A percentile compares a stretch with the other conserved stretches of the same genome.
Conservation (phyloP, 2,888 invertebrate species). For the Sminthurinus aureus region DNA sequence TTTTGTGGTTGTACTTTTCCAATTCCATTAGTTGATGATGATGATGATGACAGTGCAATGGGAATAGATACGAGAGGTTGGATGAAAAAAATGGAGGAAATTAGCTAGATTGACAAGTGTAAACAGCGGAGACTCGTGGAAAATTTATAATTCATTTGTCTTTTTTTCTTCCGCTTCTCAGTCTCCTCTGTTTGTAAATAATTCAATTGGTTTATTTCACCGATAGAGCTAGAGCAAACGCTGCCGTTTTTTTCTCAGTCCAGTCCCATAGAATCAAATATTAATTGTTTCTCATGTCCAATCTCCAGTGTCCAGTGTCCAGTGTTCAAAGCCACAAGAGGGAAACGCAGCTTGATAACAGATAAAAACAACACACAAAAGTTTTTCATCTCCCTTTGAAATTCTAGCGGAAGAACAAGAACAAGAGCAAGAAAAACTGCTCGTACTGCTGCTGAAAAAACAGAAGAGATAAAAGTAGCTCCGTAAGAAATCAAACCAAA, state of each 20-base stretch:
- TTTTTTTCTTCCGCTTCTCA: background rate
- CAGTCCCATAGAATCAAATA: slow-evolving; percentile 7
- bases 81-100: background rate
- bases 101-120: slow-evolving; percentile 15
- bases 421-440: no score
- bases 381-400: no score
- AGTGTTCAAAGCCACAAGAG: background rate
- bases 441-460: no score
- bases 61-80: background rate
- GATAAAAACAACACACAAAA: background rate
- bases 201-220: background rate
- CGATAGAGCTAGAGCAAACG: no score
- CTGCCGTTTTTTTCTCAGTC: background rate
- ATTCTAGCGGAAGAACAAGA: no score
- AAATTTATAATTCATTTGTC: slow-evolving; percentile 28
- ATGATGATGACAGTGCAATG: no score
- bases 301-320: background rate
- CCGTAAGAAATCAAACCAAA: no score
- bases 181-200: no score
- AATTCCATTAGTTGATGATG: slow-evolving; percentile 25
- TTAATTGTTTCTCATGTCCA: slow-evolving; percentile 13
- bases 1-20: no score
- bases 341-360: background rate
- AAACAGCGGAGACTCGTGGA: slow-evolving; percentile 17
- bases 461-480: no score